Percentiles rank a stretch among this genome's conserved stretches.
Evolutionary conservation across 2,797 vertebrate genomes (phyloP).

Genomic region (Chelidonichthys spinosus): DNA sequence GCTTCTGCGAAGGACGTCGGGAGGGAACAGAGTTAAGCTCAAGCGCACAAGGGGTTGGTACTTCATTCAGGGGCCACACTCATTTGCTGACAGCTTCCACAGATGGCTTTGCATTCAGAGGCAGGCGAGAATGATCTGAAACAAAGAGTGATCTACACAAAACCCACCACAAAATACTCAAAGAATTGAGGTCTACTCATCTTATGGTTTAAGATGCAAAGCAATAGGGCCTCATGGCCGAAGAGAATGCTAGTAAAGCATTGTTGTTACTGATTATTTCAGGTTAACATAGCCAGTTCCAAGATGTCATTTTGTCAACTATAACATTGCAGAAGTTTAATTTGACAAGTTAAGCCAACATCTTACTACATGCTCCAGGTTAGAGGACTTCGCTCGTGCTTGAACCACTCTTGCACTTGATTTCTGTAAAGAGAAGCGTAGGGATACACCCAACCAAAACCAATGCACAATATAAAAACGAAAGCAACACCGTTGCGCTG

Average conservation of each 20-base stretch:
- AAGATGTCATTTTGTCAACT: slow-evolving; percentile 75
- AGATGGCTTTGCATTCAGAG: slow-evolving; percentile 87
- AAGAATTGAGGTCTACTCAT: slow-evolving; percentile 78
- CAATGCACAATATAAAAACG: slow-evolving; percentile 42
- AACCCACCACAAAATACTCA: slow-evolving; percentile 84
- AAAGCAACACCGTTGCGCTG: slow-evolving; percentile 79
- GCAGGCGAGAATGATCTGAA: slow-evolving; percentile 88
- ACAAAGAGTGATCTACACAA: slow-evolving; percentile 88
- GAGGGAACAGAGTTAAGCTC: slow-evolving; percentile 80
- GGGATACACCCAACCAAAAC: slow-evolving; percentile 73
- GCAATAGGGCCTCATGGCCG: slow-evolving; percentile 76
- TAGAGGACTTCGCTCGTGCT: slow-evolving; percentile 74
- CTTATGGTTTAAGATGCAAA: slow-evolving; percentile 81
- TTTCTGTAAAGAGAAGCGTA: slow-evolving; percentile 84
- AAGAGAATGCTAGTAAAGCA: slow-evolving; percentile 81
- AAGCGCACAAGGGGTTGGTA: slow-evolving; percentile 81
- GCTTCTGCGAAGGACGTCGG: slow-evolving; percentile 78
- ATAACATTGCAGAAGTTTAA: slow-evolving; percentile 67
- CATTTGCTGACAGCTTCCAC: slow-evolving; percentile 84
- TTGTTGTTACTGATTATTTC: slow-evolving; percentile 74
- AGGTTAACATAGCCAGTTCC: slow-evolving; percentile 82
- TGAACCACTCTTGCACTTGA: slow-evolving; percentile 72
- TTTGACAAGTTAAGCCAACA: slow-evolving; percentile 68
- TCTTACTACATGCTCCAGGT: slow-evolving; percentile 82
- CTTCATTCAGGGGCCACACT: slow-evolving; percentile 86